Evolutionary conservation across 35 echinoderm and acorn worm species (phyloP), one percentile per base, ranked within the genome.

Genomic region (Apostichopus parvimensis): DNA sequence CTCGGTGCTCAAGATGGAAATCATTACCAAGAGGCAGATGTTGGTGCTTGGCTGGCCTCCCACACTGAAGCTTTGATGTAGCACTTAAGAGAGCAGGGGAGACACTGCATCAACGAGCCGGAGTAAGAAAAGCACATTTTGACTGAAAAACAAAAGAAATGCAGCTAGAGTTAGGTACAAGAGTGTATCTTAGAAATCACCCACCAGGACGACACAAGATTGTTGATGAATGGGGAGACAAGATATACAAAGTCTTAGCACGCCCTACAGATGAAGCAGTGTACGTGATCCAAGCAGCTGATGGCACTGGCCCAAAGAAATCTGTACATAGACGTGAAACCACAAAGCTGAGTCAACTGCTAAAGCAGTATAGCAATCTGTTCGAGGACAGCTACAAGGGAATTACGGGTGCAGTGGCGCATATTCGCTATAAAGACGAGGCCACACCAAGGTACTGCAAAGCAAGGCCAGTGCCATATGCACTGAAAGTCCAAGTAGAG

Each of bases 381-480:
- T 94, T 94, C 53, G 88, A 78, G 7, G 77, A 94, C 53, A 94
- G 93, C 52, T 91, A 94, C 68, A 79, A 90, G 80, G 87, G 93
- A 28, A 91, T 94, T 14, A 34, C 22, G 24, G 94, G 90, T 14
- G 68, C 70, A 10, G 45, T 65, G 55, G 92, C 94, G 34, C 65
- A 91, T 17, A 79, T 96, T 45, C 80, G 70, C 61, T 62, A 93
- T 13, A 90, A 91, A 23, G 21, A 91, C 2, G 79, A 80, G 59
- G 88, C 95, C 6, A 70, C 5, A 57, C 95, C 92, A 25, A 54
- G 55, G 72, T 93, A 94, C 53, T 91, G 59, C 55, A 93, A 90
- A 73, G 21, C 95, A 73, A 59, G 95, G 8, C 88, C 95, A 79
- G 95, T 95, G 5, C 95, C 92, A 12, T 92, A 93, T 75, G 21